Percentiles rank a stretch among this genome's conserved stretches.
phyloP scores from a whole-genome alignment of 1,140 invertebrate species.

The Homarus americanus region DNA sequence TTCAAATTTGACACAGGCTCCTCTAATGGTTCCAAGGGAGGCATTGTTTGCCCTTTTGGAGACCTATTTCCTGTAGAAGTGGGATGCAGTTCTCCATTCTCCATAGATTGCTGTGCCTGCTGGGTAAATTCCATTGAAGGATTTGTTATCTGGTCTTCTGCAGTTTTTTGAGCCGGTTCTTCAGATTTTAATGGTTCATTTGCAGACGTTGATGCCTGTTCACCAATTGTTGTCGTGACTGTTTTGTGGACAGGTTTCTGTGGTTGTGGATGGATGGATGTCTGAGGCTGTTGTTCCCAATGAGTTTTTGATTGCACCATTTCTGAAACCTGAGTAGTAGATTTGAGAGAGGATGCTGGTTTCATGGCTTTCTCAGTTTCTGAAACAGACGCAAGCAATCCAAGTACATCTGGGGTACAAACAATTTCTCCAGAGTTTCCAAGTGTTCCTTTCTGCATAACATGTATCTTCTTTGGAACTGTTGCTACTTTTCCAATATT shows the following conservation, averaged over 20 bases:
- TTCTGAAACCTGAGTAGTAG: not conserved
- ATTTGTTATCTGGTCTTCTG: not conserved
- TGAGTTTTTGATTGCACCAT: not conserved
- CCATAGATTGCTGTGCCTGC: not conserved
- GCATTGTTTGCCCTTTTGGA: not conserved
- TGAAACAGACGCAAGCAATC: not conserved
- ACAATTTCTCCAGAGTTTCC: not conserved
- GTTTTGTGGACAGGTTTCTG: not conserved
- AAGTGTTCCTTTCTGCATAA: not conserved
- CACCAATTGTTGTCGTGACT: not conserved
- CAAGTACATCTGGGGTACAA: not conserved
- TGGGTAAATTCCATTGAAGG: not conserved
- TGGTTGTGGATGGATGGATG: not conserved
- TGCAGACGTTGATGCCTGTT: not conserved
- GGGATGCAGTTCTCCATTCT: not conserved
- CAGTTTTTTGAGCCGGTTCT: not conserved
- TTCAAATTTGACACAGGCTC: not conserved
- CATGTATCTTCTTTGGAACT: not conserved
- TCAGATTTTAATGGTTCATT: not conserved
- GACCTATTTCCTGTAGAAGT: not conserved
- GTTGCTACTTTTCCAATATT: not conserved
- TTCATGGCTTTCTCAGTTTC: not conserved
- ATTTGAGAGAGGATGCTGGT: not conserved
- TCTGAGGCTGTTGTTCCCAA: not conserved
- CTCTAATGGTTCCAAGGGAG: not conserved